Evolutionary conservation across 2,888 invertebrate genomes (phyloP).

Genomic region (Andricus quercusramuli): DNA sequence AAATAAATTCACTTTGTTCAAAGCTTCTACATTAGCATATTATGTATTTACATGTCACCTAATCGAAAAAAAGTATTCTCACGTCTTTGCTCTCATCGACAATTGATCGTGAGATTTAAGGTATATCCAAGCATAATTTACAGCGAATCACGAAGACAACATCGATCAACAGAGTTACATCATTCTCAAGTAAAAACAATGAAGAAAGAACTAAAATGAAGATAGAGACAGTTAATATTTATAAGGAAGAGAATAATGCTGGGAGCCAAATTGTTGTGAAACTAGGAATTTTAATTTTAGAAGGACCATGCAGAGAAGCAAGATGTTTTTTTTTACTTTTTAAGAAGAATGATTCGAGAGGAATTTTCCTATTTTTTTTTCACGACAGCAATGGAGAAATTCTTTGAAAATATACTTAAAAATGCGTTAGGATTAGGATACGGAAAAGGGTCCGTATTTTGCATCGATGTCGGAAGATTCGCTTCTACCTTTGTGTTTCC

Average conservation of each 20-base stretch:
- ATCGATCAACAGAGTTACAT: conserved; percentile 7
- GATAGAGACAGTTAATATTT: conserved; percentile 16
- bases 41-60: neutral
- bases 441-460: conserved; percentile 9
- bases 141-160: conserved; percentile 35
- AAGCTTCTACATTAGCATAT: neutral
- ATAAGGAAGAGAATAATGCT: conserved; percentile 10
- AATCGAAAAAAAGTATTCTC: conserved; percentile 21
- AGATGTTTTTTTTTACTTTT: neutral
- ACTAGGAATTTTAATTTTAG: neutral
- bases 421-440: conserved; percentile 15
- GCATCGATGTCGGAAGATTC: conserved; percentile 46
- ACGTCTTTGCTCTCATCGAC: conserved; percentile 46
- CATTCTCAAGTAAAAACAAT: neutral
- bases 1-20: neutral
- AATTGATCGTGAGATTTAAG: conserved; percentile 25
- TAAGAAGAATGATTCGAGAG: neutral
- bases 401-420: neutral
- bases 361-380: neutral
- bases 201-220: conserved; percentile 1
- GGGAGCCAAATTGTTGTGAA: neutral
- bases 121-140: conserved; percentile 11
- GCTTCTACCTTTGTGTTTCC: conserved; percentile 69
- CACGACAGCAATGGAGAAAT: neutral
- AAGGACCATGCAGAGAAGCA: conserved; percentile 31